Percentiles rank a stretch among this genome's conserved stretches.
Evolutionary conservation across 2,888 invertebrate species (phyloP).

Genomic region (Hecatera dysodea): DNA sequence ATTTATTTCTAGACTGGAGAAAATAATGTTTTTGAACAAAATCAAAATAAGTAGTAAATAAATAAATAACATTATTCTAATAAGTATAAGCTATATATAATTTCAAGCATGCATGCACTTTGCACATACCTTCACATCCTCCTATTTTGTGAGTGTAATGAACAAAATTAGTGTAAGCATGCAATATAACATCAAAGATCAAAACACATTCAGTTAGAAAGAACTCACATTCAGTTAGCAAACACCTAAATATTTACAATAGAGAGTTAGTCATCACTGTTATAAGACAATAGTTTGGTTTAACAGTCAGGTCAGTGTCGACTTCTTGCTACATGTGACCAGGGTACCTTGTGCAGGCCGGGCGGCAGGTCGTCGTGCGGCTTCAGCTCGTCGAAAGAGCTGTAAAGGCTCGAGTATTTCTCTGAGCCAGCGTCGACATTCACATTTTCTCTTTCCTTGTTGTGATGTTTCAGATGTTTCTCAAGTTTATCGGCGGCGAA

Average conservation of each 20-base stretch:
- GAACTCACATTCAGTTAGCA: constrained; percentile 58
- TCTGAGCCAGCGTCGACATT: constrained; percentile 72
- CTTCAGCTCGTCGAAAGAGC: constrained; percentile 86
- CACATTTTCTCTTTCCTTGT: constrained; percentile 75
- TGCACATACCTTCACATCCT: constrained; percentile 64
- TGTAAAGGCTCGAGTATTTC: constrained; percentile 87
- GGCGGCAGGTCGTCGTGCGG: constrained; percentile 83
- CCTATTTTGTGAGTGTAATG: constrained; percentile 63
- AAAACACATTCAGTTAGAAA: constrained; percentile 59
- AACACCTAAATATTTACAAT: constrained; percentile 57
- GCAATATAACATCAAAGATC: constrained; percentile 59
- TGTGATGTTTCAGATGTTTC: constrained; percentile 71
- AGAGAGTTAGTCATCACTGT: constrained; percentile 67
- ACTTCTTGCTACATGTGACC: constrained; percentile 72
- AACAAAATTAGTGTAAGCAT: constrained; percentile 72
- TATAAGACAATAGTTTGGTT: constrained; percentile 60
- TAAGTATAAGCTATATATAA: constrained; percentile 45
- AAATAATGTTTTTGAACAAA: constrained; percentile 40
- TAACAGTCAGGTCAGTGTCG: constrained; percentile 64
- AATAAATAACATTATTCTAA: constrained; percentile 34
- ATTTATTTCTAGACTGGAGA: constrained; percentile 41
- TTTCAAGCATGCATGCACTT: constrained; percentile 58
- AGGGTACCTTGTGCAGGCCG: constrained; percentile 84
- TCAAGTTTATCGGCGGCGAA: constrained; percentile 82
- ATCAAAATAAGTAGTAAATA: constrained; percentile 11